These are phyloP conservation scores for Drosophila neonasuta DNA, from an alignment of 2,888 invertebrate species.

Conservation along the genomic window DNA sequence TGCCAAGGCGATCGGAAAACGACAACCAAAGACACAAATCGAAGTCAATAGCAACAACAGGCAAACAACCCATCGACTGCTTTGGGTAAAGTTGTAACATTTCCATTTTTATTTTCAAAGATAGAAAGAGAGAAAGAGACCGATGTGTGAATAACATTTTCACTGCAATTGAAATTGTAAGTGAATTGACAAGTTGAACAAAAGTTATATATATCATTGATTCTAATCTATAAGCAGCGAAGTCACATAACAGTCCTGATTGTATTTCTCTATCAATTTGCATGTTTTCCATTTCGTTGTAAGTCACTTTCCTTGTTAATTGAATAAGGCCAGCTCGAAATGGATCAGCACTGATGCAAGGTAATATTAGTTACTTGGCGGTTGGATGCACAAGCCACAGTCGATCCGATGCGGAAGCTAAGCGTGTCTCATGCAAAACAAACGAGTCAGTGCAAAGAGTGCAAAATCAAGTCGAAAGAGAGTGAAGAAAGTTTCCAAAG, in stretches of 20 bases:
- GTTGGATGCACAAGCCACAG: conserved; percentile 42
- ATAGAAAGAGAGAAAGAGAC: conserved; percentile 4
- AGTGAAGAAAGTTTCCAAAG: conserved; percentile 45
- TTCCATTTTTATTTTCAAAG: conserved; percentile 38
- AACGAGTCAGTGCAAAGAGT: conserved; percentile 12
- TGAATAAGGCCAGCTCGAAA: conserved; percentile 51
- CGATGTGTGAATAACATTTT: background rate
- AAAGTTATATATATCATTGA: conserved; percentile 1
- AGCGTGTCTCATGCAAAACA: conserved; percentile 57
- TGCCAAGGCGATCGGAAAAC: conserved; percentile 55
- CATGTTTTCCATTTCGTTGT: conserved; percentile 52
- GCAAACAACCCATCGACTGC: conserved; percentile 5
- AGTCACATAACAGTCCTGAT: conserved; percentile 3
- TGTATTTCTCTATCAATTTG: background rate
- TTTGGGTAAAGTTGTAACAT: conserved; percentile 18
- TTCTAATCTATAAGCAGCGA: background rate
- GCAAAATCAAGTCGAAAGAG: conserved; percentile 21
- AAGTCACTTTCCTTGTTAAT: conserved; percentile 60
- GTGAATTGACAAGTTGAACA: conserved; percentile 45
- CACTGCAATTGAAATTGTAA: conserved; percentile 39
- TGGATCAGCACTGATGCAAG: conserved; percentile 27
- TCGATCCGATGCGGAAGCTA: conserved; percentile 65
- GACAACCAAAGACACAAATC: conserved; percentile 42
- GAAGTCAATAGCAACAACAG: conserved; percentile 24
- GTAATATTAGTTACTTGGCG: conserved; percentile 20